phyloP scores from a whole-genome alignment of 2,797 vertebrate species.

The Sebastes miniatus region DNA sequence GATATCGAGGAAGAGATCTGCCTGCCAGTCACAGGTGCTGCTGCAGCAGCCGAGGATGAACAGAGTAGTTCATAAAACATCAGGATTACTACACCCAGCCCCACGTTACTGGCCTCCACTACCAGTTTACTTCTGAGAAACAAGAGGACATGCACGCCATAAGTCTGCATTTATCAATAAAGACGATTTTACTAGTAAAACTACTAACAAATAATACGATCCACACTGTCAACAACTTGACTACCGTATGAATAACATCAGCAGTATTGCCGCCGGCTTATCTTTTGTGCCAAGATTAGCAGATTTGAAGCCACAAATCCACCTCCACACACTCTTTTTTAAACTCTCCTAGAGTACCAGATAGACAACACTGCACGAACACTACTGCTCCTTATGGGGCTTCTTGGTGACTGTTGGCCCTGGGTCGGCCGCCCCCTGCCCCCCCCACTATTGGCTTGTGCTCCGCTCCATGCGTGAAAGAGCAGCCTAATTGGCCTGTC shows the following conservation, averaged over 20 bases:
- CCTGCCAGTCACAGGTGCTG: neutral
- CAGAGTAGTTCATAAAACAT: neutral
- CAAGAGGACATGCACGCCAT: neutral
- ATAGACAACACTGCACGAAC: neutral
- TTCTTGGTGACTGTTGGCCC: neutral
- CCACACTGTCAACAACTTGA: neutral
- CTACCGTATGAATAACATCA: neutral
- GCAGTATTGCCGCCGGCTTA: neutral
- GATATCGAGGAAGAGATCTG: neutral
- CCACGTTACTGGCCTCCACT: neutral
- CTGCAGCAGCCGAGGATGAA: neutral
- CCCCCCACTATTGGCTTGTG: neutral
- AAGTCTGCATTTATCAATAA: neutral
- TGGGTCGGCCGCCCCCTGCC: neutral
- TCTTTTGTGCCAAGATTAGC: neutral
- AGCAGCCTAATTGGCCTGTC: slow-evolving; percentile 74
- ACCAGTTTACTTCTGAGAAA: neutral
- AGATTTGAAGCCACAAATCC: neutral
- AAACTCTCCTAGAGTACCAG: neutral
- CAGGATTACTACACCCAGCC: neutral
- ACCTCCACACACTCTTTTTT: neutral
- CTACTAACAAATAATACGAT: neutral
- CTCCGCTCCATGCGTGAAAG: slow-evolving; percentile 44
- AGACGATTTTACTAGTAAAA: neutral
- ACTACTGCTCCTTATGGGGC: neutral